Evolutionary conservation across 2,797 vertebrate species (phyloP).

Genomic region (Melanotaenia nigrans): DNA sequence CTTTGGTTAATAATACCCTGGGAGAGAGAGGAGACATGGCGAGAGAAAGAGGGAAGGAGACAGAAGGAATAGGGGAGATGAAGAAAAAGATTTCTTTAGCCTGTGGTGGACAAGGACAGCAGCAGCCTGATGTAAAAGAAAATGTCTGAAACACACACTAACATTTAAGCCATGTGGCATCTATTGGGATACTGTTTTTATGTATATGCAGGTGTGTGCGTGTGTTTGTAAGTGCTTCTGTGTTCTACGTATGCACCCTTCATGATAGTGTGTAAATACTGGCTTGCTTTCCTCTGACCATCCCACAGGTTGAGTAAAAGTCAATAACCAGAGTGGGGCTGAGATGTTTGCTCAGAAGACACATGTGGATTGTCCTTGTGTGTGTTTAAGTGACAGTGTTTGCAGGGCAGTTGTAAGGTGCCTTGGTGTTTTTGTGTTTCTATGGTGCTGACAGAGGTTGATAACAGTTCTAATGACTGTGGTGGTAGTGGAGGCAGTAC

Average conservation of each 20-base stretch:
- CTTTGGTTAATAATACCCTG: slow-evolving; percentile 91
- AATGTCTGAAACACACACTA: slow-evolving; percentile 60
- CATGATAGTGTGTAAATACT: slow-evolving; percentile 72
- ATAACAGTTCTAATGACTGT: slow-evolving; percentile 73
- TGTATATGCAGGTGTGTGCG: slow-evolving; percentile 14
- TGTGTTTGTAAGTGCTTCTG: not conserved
- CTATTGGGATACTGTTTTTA: slow-evolving; percentile 37
- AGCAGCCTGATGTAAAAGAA: slow-evolving; percentile 52
- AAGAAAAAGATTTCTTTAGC: slow-evolving; percentile 73
- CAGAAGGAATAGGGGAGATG: slow-evolving; percentile 60
- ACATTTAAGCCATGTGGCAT: slow-evolving; percentile 41
- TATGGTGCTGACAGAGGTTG: slow-evolving; percentile 77
- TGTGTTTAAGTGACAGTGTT: slow-evolving; percentile 66
- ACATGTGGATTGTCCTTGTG: slow-evolving; percentile 41
- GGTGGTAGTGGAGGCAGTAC: slow-evolving; percentile 52
- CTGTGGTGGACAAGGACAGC: slow-evolving; percentile 71
- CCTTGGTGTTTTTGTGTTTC: slow-evolving; percentile 70
- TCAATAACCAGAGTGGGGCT: slow-evolving; percentile 80
- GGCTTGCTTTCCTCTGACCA: slow-evolving; percentile 64
- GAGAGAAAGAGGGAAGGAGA: slow-evolving; percentile 65
- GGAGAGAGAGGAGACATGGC: slow-evolving; percentile 76
- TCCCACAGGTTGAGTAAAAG: slow-evolving; percentile 79
- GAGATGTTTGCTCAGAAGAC: slow-evolving; percentile 82
- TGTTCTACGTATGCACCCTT: slow-evolving; percentile 33
- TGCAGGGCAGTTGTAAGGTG: slow-evolving; percentile 50